Evolutionary conservation across 2,888 invertebrate genomes (phyloP).

Genomic region (Polydrusus pterygomalis): DNA sequence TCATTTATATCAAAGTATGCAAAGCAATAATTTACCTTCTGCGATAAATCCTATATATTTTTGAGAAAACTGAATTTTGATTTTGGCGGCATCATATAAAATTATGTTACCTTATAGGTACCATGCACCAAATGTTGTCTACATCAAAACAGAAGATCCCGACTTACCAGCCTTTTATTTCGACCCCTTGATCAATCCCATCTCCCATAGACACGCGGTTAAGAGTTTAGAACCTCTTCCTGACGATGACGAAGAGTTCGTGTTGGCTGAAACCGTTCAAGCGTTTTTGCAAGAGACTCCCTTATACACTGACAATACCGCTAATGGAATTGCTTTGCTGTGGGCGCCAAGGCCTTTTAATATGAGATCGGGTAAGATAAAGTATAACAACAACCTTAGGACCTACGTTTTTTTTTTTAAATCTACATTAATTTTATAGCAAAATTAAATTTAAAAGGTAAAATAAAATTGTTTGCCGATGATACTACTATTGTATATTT

Average conservation of each 20-base stretch:
- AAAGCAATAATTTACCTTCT: too few species aligned
- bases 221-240: constrained; percentile 89
- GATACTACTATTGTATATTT: too few species aligned
- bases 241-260: constrained; percentile 96
- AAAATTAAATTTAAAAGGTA: too few species aligned
- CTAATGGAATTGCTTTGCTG: constrained; percentile 96
- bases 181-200: constrained; percentile 99
- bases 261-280: constrained; percentile 91
- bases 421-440: too few species aligned
- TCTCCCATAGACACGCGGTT: constrained; percentile 93
- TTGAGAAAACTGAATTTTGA: too few species aligned
- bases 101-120: constrained; percentile 81
- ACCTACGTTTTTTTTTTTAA: too few species aligned
- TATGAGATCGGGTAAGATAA: constrained; percentile 84
- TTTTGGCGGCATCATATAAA: not conserved
- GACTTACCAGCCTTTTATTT: constrained; percentile 99
- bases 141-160: constrained; percentile 99
- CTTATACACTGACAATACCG: constrained; percentile 98
- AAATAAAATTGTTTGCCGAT: too few species aligned
- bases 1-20: too few species aligned
- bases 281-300: constrained; percentile 97
- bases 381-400: too few species aligned
- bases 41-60: too few species aligned
- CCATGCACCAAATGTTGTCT: constrained; percentile 99
- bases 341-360: constrained; percentile 99